Percentiles rank a stretch among this genome's conserved stretches.
Conservation (phyloP, 2,888 invertebrate species). For the Tipula vernalis region DNA sequence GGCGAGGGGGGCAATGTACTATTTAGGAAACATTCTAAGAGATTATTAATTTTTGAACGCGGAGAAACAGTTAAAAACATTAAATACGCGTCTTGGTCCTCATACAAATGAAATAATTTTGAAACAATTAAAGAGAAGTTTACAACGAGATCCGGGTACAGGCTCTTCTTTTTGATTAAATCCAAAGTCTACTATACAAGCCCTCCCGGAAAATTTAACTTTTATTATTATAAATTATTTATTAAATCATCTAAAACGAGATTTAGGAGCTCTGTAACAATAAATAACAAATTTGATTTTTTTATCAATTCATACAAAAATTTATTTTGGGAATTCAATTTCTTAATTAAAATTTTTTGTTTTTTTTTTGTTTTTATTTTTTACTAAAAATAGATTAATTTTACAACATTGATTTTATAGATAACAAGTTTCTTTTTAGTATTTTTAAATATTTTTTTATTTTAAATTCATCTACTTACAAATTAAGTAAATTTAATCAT, state of each 20-base stretch:
- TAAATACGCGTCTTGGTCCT: not conserved
- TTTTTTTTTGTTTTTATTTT: not conserved
- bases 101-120: not conserved
- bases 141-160: not conserved
- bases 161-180: not conserved
- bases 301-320: not conserved
- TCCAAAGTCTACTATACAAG: not conserved
- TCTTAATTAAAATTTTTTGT: not conserved
- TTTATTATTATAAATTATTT: not conserved
- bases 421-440: not conserved
- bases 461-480: not conserved
- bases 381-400: not conserved
- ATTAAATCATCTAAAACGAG: constrained; percentile 4
- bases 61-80: not conserved
- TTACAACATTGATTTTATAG: not conserved
- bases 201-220: not conserved
- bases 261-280: not conserved
- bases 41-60: not conserved
- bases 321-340: not conserved
- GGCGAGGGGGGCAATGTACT: not conserved
- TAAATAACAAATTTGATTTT: not conserved
- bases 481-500: not conserved
- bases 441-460: not conserved
- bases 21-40: not conserved
- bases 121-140: not conserved